Conservation (phyloP, 2,797 vertebrate species). For the Hemitrygon akajei region DNA sequence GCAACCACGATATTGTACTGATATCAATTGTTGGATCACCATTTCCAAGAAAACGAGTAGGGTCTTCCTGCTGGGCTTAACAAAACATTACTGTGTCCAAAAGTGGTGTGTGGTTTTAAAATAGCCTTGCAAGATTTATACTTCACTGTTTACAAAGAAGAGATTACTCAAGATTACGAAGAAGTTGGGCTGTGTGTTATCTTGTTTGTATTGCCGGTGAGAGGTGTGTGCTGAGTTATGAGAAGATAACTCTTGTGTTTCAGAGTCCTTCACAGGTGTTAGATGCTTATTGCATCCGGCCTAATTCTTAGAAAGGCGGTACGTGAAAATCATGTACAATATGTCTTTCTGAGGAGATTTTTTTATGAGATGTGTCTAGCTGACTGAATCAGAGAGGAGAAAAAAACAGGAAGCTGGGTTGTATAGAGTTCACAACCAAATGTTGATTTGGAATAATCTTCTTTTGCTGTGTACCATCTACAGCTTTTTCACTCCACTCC, state of each 20-base stretch:
- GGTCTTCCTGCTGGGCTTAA: neutral
- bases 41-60: neutral
- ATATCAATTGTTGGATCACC: neutral
- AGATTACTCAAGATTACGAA: conserved; percentile 13
- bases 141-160: neutral
- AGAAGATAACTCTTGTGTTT: neutral
- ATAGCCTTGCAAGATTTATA: neutral
- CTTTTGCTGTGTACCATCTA: neutral
- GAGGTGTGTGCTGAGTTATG: neutral
- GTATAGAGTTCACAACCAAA: neutral
- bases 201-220: neutral
- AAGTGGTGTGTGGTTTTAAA: neutral
- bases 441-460: conserved; percentile 4
- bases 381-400: conserved; percentile 9
- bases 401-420: conserved; percentile 25
- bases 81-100: neutral
- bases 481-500: neutral
- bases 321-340: neutral
- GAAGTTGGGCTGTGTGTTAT: neutral
- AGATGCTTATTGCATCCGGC: neutral
- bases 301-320: conserved; percentile 2
- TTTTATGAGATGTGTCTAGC: neutral
- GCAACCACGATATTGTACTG: neutral
- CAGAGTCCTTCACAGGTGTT: neutral
- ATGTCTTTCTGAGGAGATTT: neutral